Evolutionary conservation across 2,888 invertebrate genomes (phyloP), one percentile per base, ranked within the genome.

Genomic region (Cataglyphis rosenhaueri): DNA sequence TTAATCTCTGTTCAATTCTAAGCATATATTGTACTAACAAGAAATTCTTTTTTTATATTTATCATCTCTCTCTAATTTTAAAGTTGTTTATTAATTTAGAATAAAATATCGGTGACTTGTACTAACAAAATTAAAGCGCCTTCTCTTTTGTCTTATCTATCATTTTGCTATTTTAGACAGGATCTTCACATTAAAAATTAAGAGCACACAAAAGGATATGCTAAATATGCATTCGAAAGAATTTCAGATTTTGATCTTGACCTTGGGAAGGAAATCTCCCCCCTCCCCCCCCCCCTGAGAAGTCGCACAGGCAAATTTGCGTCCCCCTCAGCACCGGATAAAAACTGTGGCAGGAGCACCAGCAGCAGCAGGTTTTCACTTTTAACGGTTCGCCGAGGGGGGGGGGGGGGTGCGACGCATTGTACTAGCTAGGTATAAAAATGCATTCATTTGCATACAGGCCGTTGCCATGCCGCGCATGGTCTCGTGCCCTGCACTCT

Each of bases 381-480:
- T 94, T 93, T 92, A 94, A 94, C 94, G 94, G 94, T 94, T 92
- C 92, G 90, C 89, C 90, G 87, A 82, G 81, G 1, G 25, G 90
- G 92, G 91, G 85, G 81, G 1, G 25, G 90, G 92, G 91, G 85
- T 75, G 83, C 82, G 86, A 65, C 87, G 91, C 87, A 92, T 92
- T 91, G 92, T 91, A 88, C 78, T 79, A 89, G 89, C 89, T 90
- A 87, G 89, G 84, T 88, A 91, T 92, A 93, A 93, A 93, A 93
- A 94, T 92, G 92, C 92, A 91, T 91, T 92, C 92, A 94, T 94
- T 94, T 93, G 91, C 94, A 94, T 94, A 93, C 91, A 91, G 91
- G 90, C 93, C 91, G 93, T 93, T 92, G 87, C 92, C 89, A 90
- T 84, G 93, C 86, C 85, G 86, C 83, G 88, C 82, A 76, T 74